These are phyloP conservation scores for Cyclargus thomasi DNA, from an alignment of 1,140 invertebrate genomes.

Conservation along the genomic window DNA sequence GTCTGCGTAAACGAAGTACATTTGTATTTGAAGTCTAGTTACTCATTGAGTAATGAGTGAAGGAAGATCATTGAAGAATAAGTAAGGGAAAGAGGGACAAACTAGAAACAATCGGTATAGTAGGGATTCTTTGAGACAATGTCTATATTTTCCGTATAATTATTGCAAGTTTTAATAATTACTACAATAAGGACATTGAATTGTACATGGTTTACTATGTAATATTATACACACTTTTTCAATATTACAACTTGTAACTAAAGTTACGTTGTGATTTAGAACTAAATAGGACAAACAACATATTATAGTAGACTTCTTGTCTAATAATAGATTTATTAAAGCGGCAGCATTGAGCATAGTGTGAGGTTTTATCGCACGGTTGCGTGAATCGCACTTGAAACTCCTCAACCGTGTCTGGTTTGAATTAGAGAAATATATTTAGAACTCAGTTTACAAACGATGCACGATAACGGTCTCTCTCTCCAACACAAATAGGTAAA, in stretches of 20 bases:
- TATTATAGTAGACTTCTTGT: not conserved
- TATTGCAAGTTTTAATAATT: too few species aligned
- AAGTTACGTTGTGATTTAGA: not conserved
- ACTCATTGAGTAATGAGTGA: too few species aligned
- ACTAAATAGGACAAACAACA: too few species aligned
- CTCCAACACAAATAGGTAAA: not conserved
- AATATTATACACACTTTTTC: too few species aligned
- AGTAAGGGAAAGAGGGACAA: too few species aligned
- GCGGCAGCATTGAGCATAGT: not conserved
- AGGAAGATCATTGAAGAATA: too few species aligned
- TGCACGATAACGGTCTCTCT: not conserved
- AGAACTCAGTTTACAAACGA: constrained; percentile 9
- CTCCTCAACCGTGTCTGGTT: constrained; percentile 18
- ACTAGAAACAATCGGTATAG: too few species aligned
- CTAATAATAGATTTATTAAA: not conserved
- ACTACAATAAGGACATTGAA: too few species aligned
- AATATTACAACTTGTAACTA: too few species aligned
- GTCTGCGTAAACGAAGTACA: not conserved
- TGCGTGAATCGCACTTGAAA: constrained; percentile 16
- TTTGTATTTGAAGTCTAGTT: not conserved
- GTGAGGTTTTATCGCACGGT: not conserved
- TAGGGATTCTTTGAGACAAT: too few species aligned
- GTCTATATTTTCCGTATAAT: too few species aligned
- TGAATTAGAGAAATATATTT: constrained; percentile 22
- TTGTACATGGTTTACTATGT: too few species aligned